Base-by-base conservation (phyloP, 1,140 invertebrate species). In the Berghia stephanieae region DNA sequence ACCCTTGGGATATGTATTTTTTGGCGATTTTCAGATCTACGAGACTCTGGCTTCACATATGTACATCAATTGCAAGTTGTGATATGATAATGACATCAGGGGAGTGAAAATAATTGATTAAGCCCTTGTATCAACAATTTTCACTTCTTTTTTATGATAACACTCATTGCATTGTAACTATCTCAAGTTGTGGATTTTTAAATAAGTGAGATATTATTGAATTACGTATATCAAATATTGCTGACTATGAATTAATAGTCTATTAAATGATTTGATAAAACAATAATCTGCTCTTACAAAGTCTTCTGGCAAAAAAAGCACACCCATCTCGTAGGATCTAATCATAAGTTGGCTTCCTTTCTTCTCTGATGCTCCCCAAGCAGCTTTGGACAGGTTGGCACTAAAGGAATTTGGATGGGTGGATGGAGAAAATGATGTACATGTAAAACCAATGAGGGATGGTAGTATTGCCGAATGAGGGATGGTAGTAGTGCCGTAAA, bases 341-440 rank as follows among this genome's bases (percentile, higher is more conserved):
- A 97, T 93, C 79, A 93, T 92, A 60, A 95, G 89, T 78, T 93
- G 92, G 75, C 90, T 85, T 44, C 91, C 90, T 77, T 92, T 92
- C 82, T 94, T 94, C 79, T 93, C 93, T 31, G 92, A 85, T 24
- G 89, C 91, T 75, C 97, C 97, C 97, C 97, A 99, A 0, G 97
- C 97, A 24, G 96, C 95, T 91, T 98, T 98, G 18, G 96, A 98
- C 8, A 98, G 88, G 90, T 99, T 99, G 0, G 95, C 95, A 82
- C 96, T 98, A 77, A 74, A 86, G n/a, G n/a, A n/a, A n/a, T n/a
- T n/a, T n/a, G n/a, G n/a, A n/a, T n/a, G n/a, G n/a, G n/a, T n/a
- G n/a, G n/a, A n/a, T n/a, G n/a, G n/a, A n/a, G n/a, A n/a, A n/a
- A n/a, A n/a, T n/a, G n/a, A n/a, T n/a, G n/a, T n/a, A n/a, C n/a